phyloP scores from a whole-genome alignment of 2,888 invertebrate species.

The Tenthredo scrophulariae region DNA sequence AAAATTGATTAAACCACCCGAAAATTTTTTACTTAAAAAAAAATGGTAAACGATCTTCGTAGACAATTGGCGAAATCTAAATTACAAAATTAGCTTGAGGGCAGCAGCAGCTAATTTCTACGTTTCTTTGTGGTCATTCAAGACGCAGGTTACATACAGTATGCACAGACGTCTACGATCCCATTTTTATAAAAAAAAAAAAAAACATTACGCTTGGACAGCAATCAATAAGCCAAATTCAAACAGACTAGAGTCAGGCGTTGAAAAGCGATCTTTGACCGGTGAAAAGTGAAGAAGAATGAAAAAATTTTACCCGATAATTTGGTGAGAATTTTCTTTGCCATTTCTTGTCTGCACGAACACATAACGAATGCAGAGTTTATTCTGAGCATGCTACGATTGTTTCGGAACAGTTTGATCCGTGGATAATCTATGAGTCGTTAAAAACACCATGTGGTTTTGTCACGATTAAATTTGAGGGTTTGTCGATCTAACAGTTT shows the following conservation, averaged over 20 bases:
- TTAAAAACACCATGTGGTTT: conserved; percentile 31
- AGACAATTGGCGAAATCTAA: neutral
- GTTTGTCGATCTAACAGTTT: conserved; percentile 8
- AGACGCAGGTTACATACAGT: neutral
- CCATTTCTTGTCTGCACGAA: neutral
- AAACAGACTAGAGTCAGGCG: too few relatives aligned
- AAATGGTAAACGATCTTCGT: neutral
- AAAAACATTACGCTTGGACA: too few relatives aligned
- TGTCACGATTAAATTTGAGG: conserved; percentile 35
- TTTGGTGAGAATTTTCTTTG: neutral
- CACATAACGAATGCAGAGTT: neutral
- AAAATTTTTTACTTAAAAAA: neutral
- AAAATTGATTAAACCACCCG: neutral
- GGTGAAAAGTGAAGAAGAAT: neutral
- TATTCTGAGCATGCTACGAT: neutral
- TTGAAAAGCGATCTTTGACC: too few relatives aligned
- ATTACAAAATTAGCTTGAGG: neutral
- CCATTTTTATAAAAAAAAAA: neutral
- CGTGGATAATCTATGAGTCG: neutral
- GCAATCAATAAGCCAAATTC: too few relatives aligned
- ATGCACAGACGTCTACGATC: neutral
- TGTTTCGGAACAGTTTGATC: neutral
- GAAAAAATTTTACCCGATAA: neutral
- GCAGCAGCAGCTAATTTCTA: neutral
- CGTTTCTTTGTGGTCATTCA: too few relatives aligned